Evolutionary conservation across 2,888 invertebrate genomes (phyloP), one percentile per base, ranked within the genome.

Genomic region (Dioctria linearis): DNA sequence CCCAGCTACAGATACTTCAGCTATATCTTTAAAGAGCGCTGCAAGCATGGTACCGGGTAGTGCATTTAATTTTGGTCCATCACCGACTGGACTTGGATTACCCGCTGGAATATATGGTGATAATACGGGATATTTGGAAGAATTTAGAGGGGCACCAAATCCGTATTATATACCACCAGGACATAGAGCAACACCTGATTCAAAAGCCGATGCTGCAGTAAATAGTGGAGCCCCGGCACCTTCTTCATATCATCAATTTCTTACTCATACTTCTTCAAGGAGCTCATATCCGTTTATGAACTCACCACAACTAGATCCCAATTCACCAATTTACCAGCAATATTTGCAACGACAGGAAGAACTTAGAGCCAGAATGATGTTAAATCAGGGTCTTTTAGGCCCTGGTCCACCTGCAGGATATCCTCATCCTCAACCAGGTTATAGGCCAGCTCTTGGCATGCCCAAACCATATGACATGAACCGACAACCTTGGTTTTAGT

Each of bases 1-100:
- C 4, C 69, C 83, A 4, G 85, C 85, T 0, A 85, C 86, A 0
- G 87, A 87, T 83, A 82, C 86, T 5, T 86, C 87, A 80, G 90
- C 90, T 83, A 92, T 94, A 84, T 91, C 93, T 9, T 86, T 94
- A 69, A 92, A 95, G 84, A 92, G 94, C 43, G 79, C 92, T 9
- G 90, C 92, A 4, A 92, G 92, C 84, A 93, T 95, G 86, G 94
- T 95, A 83, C 93, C 95, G 5, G 93, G 94, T 42, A 95, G 95
- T 88, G 95, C 96, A 75, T 96, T 96, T 85, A 96, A 95, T 87
- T 96, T 95, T 86, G 95, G 95, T 25, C 91, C 95, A 3, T 90
- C 94, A 0, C 90, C 93, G 3, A 91, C 92, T 81, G 89, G 90
- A 3, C 89, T 94, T 85, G 89, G 90, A 63, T 87, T 92, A 79